Conservation (phyloP, 2,888 invertebrate species). For the Drosophila anomalipes region DNA sequence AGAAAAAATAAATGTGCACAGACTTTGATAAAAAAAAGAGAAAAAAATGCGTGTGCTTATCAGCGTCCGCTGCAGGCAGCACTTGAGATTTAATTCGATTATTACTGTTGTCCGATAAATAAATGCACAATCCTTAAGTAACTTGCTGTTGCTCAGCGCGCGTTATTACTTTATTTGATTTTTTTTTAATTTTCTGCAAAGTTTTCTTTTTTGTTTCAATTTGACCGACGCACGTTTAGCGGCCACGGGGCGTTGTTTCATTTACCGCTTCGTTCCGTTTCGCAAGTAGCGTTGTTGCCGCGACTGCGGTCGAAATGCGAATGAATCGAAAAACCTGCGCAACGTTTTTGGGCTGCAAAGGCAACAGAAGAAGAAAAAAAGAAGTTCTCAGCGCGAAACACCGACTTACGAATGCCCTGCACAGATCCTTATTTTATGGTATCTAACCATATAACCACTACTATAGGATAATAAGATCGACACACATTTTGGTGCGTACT, state of each 20-base stretch:
- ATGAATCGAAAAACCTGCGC: conserved; percentile 65
- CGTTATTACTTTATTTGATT: conserved; percentile 24
- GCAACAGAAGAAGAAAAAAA: conserved; percentile 28
- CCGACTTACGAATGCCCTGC: conserved; percentile 1
- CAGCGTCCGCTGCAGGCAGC: conserved; percentile 4
- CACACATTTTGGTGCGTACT: neutral
- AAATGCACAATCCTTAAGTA: conserved; percentile 6
- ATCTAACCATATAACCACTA: neutral
- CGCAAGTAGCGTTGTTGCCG: conserved; percentile 67
- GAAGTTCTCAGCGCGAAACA: conserved; percentile 2
- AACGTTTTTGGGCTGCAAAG: conserved; percentile 44
- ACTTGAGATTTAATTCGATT: conserved; percentile 4
- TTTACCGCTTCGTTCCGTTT: conserved; percentile 72
- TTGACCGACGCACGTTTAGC: conserved; percentile 59
- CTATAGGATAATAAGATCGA: neutral
- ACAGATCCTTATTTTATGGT: neutral
- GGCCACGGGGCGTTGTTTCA: conserved; percentile 74
- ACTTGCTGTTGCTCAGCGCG: conserved; percentile 30
- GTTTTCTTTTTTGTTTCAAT: conserved; percentile 20
- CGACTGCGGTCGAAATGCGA: conserved; percentile 66
- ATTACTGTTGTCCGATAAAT: conserved; percentile 2
- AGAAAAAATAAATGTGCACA: conserved; percentile 40
- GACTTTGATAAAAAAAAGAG: conserved; percentile 28
- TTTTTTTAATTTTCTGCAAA: conserved; percentile 7
- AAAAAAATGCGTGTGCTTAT: conserved; percentile 29